Evolutionary conservation across 2,888 invertebrate species (phyloP).

Genomic region (Harpalus rufipes): DNA sequence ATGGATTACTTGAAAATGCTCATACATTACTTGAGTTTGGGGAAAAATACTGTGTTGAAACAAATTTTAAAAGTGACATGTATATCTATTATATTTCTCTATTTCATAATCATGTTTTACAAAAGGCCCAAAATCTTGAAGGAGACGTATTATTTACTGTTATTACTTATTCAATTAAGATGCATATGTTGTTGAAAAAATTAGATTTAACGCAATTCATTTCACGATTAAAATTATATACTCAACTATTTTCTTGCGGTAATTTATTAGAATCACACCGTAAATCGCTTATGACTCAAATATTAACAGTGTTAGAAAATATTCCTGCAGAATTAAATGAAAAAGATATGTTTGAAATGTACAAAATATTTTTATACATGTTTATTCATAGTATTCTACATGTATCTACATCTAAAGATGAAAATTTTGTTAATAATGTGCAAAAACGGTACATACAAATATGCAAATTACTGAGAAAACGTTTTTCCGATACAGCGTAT

Average conservation of each 20-base stretch:
- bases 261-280: constrained; percentile 18
- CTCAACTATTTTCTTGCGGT: constrained; percentile 13
- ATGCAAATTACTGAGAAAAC: constrained; percentile 27
- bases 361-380: constrained; percentile 34
- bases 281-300: constrained; percentile 1
- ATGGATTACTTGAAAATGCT: neutral
- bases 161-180: constrained; percentile 17
- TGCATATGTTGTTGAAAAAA: constrained; percentile 25
- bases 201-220: neutral
- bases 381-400: constrained; percentile 21
- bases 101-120: constrained; percentile 45
- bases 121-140: neutral
- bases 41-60: constrained; percentile 14
- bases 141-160: constrained; percentile 6
- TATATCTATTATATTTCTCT: constrained; percentile 37
- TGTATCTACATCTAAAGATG: constrained; percentile 18
- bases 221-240: constrained; percentile 15
- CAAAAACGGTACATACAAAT: neutral
- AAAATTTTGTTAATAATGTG: constrained; percentile 30
- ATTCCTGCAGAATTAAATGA: neutral
- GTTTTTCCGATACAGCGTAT: constrained; percentile 20
- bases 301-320: constrained; percentile 13
- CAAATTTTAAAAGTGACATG: constrained; percentile 25
- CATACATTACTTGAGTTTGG: constrained; percentile 33
- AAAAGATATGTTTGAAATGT: constrained; percentile 1